Evolutionary conservation across 2,797 vertebrate genomes (phyloP).

Genomic region (Bovichtus variegatus): DNA sequence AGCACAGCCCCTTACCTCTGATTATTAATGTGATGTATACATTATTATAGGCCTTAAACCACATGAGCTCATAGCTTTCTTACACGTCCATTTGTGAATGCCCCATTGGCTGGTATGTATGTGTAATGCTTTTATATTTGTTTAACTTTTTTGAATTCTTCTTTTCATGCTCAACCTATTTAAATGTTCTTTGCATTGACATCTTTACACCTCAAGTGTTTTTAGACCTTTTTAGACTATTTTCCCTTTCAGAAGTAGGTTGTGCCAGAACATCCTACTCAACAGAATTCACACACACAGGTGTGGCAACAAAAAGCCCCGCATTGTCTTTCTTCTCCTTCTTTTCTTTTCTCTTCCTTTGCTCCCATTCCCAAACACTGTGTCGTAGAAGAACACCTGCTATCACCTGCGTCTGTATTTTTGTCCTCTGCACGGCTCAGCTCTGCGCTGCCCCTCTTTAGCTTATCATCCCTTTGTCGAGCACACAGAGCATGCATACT

Average conservation of each 20-base stretch:
- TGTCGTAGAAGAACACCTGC: conserved; percentile 24
- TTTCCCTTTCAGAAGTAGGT: not conserved
- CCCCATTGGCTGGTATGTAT: too few species aligned
- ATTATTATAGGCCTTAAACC: too few species aligned
- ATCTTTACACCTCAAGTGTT: too few species aligned
- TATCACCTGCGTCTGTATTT: conserved; percentile 18
- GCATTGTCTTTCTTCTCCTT: not conserved
- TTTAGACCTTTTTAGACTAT: not conserved
- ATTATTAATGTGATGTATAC: too few species aligned
- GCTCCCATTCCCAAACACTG: conserved; percentile 6
- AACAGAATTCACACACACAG: conserved; percentile 21
- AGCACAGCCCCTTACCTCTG: too few species aligned
- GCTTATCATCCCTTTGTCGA: conserved; percentile 70
- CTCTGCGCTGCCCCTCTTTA: conserved; percentile 38
- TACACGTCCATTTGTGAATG: too few species aligned
- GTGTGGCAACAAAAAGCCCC: conserved; percentile 19
- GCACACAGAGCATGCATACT: conserved; percentile 61
- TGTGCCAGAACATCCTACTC: not conserved
- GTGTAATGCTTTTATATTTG: too few species aligned
- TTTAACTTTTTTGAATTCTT: not conserved
- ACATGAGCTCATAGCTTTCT: too few species aligned
- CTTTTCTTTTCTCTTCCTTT: conserved; percentile 26
- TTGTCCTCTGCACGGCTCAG: conserved; percentile 14
- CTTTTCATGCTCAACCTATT: not conserved
- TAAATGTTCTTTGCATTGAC: not conserved